Evolutionary conservation across 1,140 invertebrate species (phyloP).

Genomic region (Drosophila teissieri): DNA sequence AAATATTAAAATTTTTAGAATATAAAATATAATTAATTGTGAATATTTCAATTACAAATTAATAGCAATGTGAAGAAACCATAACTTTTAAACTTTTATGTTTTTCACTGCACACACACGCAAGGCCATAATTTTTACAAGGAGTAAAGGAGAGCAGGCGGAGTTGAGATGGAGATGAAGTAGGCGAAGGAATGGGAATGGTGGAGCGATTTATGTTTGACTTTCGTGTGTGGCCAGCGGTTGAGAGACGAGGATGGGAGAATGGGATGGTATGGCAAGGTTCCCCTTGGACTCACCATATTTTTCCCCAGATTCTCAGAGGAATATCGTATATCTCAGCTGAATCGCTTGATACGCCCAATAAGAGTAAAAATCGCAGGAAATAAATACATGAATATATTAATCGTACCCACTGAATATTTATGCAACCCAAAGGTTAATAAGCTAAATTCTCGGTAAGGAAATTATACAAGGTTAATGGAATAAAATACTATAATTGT

Average conservation of each 20-base stretch:
- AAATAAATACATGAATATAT: too few relatives aligned
- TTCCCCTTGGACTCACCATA: conserved; percentile 17
- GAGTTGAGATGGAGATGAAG: conserved; percentile 4
- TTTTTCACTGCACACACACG: conserved; percentile 17
- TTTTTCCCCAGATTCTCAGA: conserved; percentile 12
- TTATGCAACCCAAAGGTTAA: too few relatives aligned
- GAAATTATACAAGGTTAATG: too few relatives aligned
- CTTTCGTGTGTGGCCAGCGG: conserved; percentile 75
- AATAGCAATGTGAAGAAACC: not conserved
- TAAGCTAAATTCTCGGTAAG: not conserved
- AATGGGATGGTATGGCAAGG: conserved; percentile 50
- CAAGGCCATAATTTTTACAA: conserved; percentile 69
- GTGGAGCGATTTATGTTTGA: conserved; percentile 78
- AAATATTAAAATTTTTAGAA: too few relatives aligned
- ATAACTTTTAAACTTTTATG: not conserved
- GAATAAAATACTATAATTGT: not conserved
- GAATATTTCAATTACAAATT: too few relatives aligned
- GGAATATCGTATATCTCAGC: conserved; percentile 41
- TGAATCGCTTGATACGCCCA: conserved; percentile 34
- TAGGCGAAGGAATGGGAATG: conserved; percentile 25
- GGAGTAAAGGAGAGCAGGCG: conserved; percentile 24
- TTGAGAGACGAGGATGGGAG: conserved; percentile 44
- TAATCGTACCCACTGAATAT: too few relatives aligned
- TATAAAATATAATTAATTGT: too few relatives aligned
- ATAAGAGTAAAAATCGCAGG: too few relatives aligned